These are phyloP conservation scores for Lepidotrigona ventralis DNA, from an alignment of 1,140 invertebrate species.

Conservation along the genomic window DNA sequence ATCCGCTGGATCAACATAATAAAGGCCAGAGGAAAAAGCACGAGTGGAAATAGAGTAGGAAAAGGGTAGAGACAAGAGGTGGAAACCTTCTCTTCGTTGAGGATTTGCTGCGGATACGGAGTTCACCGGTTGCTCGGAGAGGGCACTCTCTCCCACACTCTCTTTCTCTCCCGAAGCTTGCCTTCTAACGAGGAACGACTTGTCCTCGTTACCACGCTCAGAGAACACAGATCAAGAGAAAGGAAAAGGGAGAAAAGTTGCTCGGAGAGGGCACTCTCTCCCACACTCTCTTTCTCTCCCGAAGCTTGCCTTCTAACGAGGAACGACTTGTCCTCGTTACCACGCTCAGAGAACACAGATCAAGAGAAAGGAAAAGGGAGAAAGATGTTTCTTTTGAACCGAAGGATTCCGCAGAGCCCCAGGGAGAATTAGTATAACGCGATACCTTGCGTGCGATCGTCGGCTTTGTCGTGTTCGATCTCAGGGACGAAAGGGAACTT, in stretches of 20 bases:
- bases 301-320: conserved; percentile 60
- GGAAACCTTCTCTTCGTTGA: conserved; percentile 32
- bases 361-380: conserved; percentile 43
- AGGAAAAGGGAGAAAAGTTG: conserved; percentile 34
- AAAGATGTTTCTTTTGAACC: conserved; percentile 57
- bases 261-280: too few species aligned
- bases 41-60: conserved; percentile 48
- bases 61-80: conserved; percentile 32
- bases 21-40: conserved; percentile 38
- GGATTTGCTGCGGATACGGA: conserved; percentile 46
- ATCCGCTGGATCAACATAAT: conserved; percentile 57
- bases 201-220: conserved; percentile 65
- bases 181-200: conserved; percentile 66
- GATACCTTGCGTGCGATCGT: background rate
- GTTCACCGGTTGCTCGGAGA: conserved; percentile 40
- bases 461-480: background rate
- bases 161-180: conserved; percentile 48
- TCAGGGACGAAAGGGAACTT: background rate
- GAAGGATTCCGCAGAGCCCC: conserved; percentile 34
- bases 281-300: conserved; percentile 34
- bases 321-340: conserved; percentile 70
- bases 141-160: background rate
- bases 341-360: conserved; percentile 61
- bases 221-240: conserved; percentile 63
- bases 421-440: conserved; percentile 50